These are phyloP conservation scores for Hypolimnas misippus DNA, from an alignment of 2,888 invertebrate genomes.

Conservation along the genomic window DNA sequence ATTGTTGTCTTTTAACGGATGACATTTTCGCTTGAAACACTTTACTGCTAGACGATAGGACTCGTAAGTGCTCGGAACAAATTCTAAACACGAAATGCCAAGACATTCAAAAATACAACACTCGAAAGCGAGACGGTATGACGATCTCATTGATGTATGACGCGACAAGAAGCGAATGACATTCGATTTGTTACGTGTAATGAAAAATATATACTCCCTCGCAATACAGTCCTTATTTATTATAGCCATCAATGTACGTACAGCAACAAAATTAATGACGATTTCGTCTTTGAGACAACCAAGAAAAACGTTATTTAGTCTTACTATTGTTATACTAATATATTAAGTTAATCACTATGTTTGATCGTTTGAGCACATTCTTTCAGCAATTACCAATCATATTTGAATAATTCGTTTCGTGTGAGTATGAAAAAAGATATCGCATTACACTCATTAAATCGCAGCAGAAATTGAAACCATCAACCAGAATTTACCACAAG, in stretches of 20 bases:
- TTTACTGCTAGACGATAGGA: constrained; percentile 5
- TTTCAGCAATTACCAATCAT: too few species aligned
- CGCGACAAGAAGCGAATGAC: neutral
- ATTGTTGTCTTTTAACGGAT: constrained; percentile 6
- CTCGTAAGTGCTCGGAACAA: constrained; percentile 31
- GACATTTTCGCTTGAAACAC: constrained; percentile 5
- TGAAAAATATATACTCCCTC: neutral
- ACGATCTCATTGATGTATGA: neutral
- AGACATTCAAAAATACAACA: constrained; percentile 14
- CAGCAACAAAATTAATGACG: neutral
- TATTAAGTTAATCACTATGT: too few species aligned
- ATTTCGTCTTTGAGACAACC: neutral
- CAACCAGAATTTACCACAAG: too few species aligned
- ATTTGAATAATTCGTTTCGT: too few species aligned
- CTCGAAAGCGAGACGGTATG: neutral
- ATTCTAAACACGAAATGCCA: constrained; percentile 37
- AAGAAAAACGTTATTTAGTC: neutral
- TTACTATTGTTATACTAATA: too few species aligned
- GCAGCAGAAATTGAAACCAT: too few species aligned
- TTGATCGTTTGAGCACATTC: neutral
- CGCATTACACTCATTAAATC: too few species aligned
- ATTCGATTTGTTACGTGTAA: neutral
- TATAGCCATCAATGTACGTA: neutral
- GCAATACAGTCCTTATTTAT: neutral
- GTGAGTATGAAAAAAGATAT: too few species aligned